Evolutionary conservation across 23 tunicate genomes (phyloP), one percentile per base, ranked within the genome.

Genomic region (Ascidia mentula): DNA sequence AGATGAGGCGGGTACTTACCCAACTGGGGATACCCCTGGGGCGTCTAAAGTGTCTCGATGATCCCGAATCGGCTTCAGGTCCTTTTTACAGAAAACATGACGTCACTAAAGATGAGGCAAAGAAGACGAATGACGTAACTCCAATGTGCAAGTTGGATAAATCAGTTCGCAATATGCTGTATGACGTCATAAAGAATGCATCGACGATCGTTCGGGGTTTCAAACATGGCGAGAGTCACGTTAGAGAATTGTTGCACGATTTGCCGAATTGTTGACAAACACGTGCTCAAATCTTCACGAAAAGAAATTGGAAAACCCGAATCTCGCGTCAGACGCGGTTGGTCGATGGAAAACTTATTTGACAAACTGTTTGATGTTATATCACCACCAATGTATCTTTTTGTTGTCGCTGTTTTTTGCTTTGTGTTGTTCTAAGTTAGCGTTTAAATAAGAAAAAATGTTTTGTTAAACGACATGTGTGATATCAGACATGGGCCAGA

Each of bases 141-240:
- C 59, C 59, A 75, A n/a, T 42, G 59, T 75, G 79, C 38, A 12
- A 24, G 59, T 33, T 75, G 24, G 15, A 35, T n/a, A 36, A 37
- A 22, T n/a, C 35, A 8, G 1, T 32, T 9, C 79, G 59, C 12
- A 26, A 40, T n/a, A 31, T 40, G 17, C 34, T 75, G 34, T 40
- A 75, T 40, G 59, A 75, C 59, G 79, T 40, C n/a, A 75, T 75
- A 42, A 75, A 42, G 34, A 35, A 75, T 13, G 31, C 36, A 26
- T 38, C 59, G n/a, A 18, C 31, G 36, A 31, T 31, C 1, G 30
- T 70, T 28, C 38, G 9, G 7, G 74, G 24, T 34, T 18, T 70
- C 4, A 5, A 18, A 18, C 4, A 18, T 9, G 74, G 74, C 5
- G 39, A 70, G 1, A 9, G 74, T 4, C 13, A 34, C 32, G 7